These are phyloP conservation scores for Slavum lentiscoides DNA, from an alignment of 2,888 invertebrate genomes.

Conservation along the genomic window DNA sequence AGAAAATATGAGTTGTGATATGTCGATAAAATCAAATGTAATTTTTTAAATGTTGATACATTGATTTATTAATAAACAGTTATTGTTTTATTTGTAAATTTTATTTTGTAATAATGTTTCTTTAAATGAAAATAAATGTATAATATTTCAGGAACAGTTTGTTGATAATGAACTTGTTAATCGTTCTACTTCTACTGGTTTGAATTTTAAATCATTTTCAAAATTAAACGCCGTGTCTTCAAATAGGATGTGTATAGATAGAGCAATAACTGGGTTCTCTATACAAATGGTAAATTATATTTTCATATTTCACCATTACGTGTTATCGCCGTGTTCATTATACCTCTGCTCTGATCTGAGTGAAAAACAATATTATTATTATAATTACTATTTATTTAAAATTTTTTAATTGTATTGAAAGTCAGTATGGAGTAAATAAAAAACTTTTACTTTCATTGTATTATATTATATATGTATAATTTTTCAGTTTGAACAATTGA, in stretches of 20 bases:
- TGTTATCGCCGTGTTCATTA: neutral
- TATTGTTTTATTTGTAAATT: neutral
- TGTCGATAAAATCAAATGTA: conserved; percentile 15
- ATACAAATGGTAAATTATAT: conserved; percentile 43
- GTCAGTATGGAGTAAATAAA: no score
- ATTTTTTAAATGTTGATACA: neutral
- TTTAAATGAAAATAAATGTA: neutral
- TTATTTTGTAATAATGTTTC: neutral
- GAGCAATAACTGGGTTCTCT: conserved; percentile 36
- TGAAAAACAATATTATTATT: neutral
- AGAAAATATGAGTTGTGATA: conserved; percentile 30
- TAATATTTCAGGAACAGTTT: conserved; percentile 15
- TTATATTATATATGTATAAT: neutral
- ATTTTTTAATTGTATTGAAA: no score
- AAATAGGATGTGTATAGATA: conserved; percentile 31
- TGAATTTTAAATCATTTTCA: conserved; percentile 7
- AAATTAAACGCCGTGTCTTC: conserved; percentile 28
- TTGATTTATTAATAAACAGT: neutral
- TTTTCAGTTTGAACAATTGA: conserved; percentile 45
- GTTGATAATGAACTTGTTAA: neutral
- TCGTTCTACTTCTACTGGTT: neutral
- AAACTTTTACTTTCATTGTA: no score
- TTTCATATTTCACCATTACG: neutral
- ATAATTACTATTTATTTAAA: no score
- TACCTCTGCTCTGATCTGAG: neutral